Conservation (phyloP, 2,888 invertebrate genomes). For the Diaphora mendica region DNA sequence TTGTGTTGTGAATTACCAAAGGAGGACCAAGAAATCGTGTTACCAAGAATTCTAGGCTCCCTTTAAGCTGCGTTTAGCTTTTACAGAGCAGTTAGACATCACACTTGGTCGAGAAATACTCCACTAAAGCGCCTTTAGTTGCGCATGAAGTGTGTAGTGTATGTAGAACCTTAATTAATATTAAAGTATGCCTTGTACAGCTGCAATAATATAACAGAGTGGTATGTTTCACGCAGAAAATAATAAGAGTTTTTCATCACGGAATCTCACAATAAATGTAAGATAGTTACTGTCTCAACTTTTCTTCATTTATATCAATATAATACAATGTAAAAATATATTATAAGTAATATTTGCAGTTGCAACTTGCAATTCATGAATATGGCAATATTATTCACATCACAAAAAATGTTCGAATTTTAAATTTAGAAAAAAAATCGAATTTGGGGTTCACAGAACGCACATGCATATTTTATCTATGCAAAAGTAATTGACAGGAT, state of each 20-base stretch:
- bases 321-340: background rate
- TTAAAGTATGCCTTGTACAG: background rate
- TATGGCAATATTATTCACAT: background rate
- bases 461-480: background rate
- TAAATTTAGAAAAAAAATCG: background rate
- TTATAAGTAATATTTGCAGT: slow-evolving; percentile 1
- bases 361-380: background rate
- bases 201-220: background rate
- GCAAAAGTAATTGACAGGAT: background rate
- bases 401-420: background rate
- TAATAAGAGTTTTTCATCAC: slow-evolving; percentile 32
- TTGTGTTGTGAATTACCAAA: background rate
- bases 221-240: background rate
- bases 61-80: background rate
- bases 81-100: background rate
- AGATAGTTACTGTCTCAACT: slow-evolving; percentile 17
- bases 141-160: background rate
- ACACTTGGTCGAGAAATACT: background rate
- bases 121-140: background rate
- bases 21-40: background rate
- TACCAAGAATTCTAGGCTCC: background rate
- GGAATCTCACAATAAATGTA: slow-evolving; percentile 43
- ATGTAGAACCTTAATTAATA: background rate
- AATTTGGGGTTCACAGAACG: background rate
- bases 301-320: background rate